Base-by-base conservation (phyloP, 1,140 invertebrate species). In the Drosophila nasuta region DNA sequence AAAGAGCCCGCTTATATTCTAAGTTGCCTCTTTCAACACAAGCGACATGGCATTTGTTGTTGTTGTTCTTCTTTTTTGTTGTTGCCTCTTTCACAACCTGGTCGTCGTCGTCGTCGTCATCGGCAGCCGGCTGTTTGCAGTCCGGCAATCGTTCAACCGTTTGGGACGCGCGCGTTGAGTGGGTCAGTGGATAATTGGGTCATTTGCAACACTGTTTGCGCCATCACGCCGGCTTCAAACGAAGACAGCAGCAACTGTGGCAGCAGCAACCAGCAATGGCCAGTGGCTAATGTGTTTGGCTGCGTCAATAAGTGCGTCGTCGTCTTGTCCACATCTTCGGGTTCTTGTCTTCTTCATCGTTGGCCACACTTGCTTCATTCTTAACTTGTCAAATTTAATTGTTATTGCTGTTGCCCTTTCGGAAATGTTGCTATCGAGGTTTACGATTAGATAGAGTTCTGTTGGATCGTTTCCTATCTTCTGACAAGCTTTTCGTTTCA, bases 161-260 rank as follows among this genome's bases (percentile, higher is more conserved):
- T 75, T 75, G 58, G 82, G 76, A 69, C 82, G 64, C 49, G 65
- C 68, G 65, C 68, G 68, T 80, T 75, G 87, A 91, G 91, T 92
- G 91, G 91, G 91, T 92, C 91, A 92, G 91, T 92, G 85, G 91
- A 91, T 88, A 92, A 92, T 92, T 92, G 90, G 91, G 91, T 91
- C 90, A 88, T 91, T 91, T 91, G 86, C 86, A 86, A 86, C 86
- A 90, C 81, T 90, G 86, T 90, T 90, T 90, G 87, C 87, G 76
- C 86, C 86, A 89, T 89, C 81, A 77, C 78, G 49, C 76, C 59
- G 69, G 49, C 73, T 49, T 67, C 59, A 35, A 33, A 10, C 35
- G 30, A 5, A 43, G 81, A 20, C 52, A 41, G 54, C 28, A 43
- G 17, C 25, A 11, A 38, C 59, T 35, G 45, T 49, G 56, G n/a